A percentile compares a stretch with the other conserved stretches of the same genome.
Evolutionary conservation across 2,888 invertebrate species (phyloP).

Genomic region (Luperina testacea): DNA sequence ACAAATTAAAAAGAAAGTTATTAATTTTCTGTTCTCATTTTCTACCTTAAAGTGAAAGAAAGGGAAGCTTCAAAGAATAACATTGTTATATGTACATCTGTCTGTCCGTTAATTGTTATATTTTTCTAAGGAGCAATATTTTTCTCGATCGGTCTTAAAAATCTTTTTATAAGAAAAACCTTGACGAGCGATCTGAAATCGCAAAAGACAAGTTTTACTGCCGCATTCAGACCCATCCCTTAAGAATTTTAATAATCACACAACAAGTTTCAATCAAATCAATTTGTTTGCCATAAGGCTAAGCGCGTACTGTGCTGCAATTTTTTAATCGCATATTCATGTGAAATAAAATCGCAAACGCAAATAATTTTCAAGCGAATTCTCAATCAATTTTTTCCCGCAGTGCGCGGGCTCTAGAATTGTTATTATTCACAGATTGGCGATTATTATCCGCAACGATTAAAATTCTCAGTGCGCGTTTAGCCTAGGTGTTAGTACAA

Average conservation of each 20-base stretch:
- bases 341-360: not conserved
- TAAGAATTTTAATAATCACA: not conserved
- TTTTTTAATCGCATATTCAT: not conserved
- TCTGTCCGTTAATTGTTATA: not conserved
- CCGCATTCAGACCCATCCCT: not conserved
- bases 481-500: too few relatives aligned
- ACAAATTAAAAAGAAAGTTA: not conserved
- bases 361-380: not conserved
- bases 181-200: not conserved
- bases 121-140: not conserved
- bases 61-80: not conserved
- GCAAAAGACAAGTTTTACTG: not conserved
- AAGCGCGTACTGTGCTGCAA: not conserved
- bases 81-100: not conserved
- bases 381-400: too few relatives aligned
- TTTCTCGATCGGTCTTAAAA: not conserved
- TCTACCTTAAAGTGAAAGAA: not conserved
- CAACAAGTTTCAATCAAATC: not conserved
- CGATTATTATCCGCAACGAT: not conserved
- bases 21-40: slow-evolving; percentile 1
- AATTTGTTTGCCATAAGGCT: not conserved
- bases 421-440: not conserved
- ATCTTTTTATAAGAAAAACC: not conserved
- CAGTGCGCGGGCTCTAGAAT: not conserved
- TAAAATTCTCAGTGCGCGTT: too few relatives aligned